Evolutionary conservation across 1,140 invertebrate species (phyloP).

Genomic region (Aphelinus atriplicis): DNA sequence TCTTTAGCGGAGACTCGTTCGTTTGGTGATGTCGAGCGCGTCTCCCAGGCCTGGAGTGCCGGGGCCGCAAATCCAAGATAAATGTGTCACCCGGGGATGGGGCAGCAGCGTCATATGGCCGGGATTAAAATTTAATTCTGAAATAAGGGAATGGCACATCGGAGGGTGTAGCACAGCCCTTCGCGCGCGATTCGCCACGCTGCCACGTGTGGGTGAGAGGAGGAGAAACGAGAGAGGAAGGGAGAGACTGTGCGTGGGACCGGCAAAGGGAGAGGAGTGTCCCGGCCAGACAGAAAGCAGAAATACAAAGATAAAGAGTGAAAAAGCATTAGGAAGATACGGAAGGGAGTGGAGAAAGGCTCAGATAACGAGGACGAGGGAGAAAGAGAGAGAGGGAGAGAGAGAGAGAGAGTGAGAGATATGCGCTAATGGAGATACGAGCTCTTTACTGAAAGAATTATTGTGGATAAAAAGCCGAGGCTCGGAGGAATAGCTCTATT

Average conservation of each 20-base stretch:
- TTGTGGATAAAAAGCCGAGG: constrained; percentile 5
- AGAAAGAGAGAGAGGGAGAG: neutral
- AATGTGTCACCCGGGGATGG: constrained; percentile 46
- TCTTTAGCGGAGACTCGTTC: neutral
- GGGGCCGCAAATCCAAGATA: constrained; percentile 54
- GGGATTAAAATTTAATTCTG: constrained; percentile 66
- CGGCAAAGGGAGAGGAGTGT: neutral
- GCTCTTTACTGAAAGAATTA: neutral
- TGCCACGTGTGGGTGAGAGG: neutral
- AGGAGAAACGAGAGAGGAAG: constrained; percentile 16
- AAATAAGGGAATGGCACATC: constrained; percentile 64
- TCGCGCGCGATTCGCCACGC: neutral
- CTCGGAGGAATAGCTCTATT: too few species aligned
- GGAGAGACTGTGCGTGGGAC: neutral
- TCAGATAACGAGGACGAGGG: neutral
- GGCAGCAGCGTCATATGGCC: constrained; percentile 32
- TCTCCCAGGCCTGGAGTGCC: constrained; percentile 17
- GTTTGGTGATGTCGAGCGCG: constrained; percentile 18
- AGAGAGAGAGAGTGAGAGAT: constrained; percentile 5
- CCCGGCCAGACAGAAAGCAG: constrained; percentile 20
- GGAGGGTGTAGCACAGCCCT: constrained; percentile 53
- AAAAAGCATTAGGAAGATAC: constrained; percentile 27
- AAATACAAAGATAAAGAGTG: constrained; percentile 33
- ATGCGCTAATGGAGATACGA: constrained; percentile 17
- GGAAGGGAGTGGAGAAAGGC: constrained; percentile 1